Evolutionary conservation across 1,140 invertebrate species (phyloP).

Genomic region (Archivesica marissinica): DNA sequence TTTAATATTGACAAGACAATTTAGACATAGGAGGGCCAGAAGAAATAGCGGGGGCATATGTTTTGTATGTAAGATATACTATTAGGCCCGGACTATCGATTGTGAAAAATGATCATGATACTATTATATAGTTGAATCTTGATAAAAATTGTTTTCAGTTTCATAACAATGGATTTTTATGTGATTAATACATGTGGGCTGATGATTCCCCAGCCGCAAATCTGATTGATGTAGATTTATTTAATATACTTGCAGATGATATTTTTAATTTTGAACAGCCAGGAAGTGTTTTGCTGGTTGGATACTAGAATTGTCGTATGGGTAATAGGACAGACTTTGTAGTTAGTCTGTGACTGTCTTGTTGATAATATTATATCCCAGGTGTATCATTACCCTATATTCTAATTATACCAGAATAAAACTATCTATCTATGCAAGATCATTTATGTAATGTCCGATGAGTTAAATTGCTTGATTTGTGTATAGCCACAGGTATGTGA

Average conservation of each 20-base stretch:
- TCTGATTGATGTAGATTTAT: too few relatives aligned
- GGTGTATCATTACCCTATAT: background rate
- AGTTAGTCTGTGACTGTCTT: background rate
- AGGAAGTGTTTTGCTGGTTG: background rate
- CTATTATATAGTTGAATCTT: constrained; percentile 25
- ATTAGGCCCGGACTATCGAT: background rate
- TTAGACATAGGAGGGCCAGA: constrained; percentile 4
- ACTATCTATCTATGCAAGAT: background rate
- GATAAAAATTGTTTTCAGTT: constrained; percentile 16
- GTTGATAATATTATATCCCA: background rate
- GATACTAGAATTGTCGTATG: constrained; percentile 9
- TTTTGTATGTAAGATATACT: background rate
- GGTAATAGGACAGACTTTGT: constrained; percentile 2
- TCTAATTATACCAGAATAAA: too few relatives aligned
- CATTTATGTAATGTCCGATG: background rate
- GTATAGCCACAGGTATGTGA: too few relatives aligned
- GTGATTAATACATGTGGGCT: too few relatives aligned
- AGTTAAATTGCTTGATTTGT: too few relatives aligned
- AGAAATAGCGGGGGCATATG: background rate
- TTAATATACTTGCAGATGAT: too few relatives aligned
- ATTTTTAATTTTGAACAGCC: constrained; percentile 17
- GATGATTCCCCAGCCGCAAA: too few relatives aligned
- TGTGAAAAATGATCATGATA: constrained; percentile 25
- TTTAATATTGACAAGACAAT: background rate
- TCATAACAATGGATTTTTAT: constrained; percentile 14